Percentiles rank a stretch among this genome's conserved stretches.
Conservation (phyloP, 2,888 invertebrate genomes). For the Phania funesta region DNA sequence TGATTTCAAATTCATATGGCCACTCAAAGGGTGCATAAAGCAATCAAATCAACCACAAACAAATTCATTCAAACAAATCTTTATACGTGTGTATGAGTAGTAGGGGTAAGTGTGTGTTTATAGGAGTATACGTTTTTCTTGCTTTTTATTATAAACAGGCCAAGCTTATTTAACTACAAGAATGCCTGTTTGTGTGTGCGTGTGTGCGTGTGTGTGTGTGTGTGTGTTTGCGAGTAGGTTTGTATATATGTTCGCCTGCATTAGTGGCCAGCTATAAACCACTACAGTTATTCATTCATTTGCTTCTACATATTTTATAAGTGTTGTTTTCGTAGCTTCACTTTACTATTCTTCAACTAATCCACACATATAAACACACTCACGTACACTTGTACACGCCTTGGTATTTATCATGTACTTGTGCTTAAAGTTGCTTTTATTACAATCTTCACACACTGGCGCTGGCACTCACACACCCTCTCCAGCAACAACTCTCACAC, state of each 20-base stretch:
- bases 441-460: neutral
- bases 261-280: slow-evolving; percentile 52
- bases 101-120: neutral
- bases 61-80: slow-evolving; percentile 67
- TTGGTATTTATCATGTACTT: slow-evolving; percentile 55
- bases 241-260: no score
- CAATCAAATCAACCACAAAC: slow-evolving; percentile 78
- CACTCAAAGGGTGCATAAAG: slow-evolving; percentile 78
- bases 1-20: slow-evolving; percentile 78
- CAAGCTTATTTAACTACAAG: no score
- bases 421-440: slow-evolving; percentile 39
- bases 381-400: slow-evolving; percentile 35
- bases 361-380: neutral
- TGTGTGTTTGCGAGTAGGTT: neutral
- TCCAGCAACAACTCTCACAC: slow-evolving; percentile 24
- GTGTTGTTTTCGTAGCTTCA: neutral
- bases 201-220: neutral
- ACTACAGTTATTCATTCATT: slow-evolving; percentile 52
- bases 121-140: slow-evolving; percentile 34
- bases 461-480: neutral
- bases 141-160: slow-evolving; percentile 35
- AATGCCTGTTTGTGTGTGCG: neutral
- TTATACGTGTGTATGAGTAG: neutral
- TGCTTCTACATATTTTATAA: slow-evolving; percentile 36
- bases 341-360: neutral